phyloP scores from a whole-genome alignment of 2,888 invertebrate species.

The Coelogynopora nodosa region DNA sequence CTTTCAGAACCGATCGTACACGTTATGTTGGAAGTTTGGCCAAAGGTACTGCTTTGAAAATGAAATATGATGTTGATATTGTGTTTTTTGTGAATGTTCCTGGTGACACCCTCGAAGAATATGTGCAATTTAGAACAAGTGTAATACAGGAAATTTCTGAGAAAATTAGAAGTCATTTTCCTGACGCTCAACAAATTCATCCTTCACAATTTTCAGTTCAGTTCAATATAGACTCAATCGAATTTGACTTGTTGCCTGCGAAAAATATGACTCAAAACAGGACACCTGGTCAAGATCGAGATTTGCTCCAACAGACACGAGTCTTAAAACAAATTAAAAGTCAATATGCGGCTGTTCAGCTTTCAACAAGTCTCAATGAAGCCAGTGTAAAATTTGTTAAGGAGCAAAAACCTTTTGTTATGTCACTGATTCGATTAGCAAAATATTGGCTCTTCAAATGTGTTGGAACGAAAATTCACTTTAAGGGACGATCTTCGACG shows the following conservation, averaged over 20 bases:
- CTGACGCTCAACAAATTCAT: background rate
- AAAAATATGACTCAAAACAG: background rate
- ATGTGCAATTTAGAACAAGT: background rate
- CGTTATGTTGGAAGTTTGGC: background rate
- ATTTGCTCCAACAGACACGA: background rate
- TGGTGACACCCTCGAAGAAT: background rate
- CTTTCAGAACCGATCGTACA: background rate
- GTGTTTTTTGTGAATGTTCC: background rate
- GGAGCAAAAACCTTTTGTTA: background rate
- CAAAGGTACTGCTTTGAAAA: background rate
- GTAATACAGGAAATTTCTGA: background rate
- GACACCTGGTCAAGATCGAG: background rate
- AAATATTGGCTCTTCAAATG: constrained; percentile 3
- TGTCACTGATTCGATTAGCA: background rate
- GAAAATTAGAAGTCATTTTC: background rate
- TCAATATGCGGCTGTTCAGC: background rate
- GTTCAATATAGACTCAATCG: background rate
- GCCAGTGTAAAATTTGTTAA: background rate
- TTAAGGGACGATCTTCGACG: background rate
- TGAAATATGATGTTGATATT: background rate
- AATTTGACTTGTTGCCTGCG: background rate
- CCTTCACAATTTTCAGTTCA: background rate
- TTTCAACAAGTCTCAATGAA: background rate
- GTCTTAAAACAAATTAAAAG: background rate
- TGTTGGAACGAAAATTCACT: background rate